Percentiles rank a stretch among this genome's conserved stretches.
These are phyloP conservation scores for Aethina tumida DNA, from an alignment of 1,140 invertebrate genomes.

Conservation along the genomic window DNA sequence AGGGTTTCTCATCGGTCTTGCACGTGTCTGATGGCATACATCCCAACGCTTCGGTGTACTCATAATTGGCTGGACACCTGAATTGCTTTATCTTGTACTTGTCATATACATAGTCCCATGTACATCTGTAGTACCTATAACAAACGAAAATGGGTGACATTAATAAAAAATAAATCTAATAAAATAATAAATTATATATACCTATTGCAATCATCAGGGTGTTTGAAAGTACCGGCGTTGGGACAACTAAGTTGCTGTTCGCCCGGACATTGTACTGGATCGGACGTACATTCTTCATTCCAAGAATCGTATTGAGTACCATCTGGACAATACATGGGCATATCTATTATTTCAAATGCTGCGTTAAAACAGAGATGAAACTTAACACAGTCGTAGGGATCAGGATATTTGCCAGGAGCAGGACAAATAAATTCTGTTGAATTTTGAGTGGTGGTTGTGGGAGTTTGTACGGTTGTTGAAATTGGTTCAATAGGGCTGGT, in stretches of 20 bases:
- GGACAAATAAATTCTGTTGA: slow-evolving; percentile 14
- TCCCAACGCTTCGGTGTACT: slow-evolving; percentile 9
- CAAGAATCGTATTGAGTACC: slow-evolving; percentile 21
- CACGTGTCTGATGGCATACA: slow-evolving; percentile 15
- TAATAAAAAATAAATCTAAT: slow-evolving; percentile 14
- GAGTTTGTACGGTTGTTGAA: background rate
- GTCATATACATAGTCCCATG: slow-evolving; percentile 8
- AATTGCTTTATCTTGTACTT: slow-evolving; percentile 18
- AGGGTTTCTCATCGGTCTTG: slow-evolving; percentile 4
- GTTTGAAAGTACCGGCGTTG: slow-evolving; percentile 15
- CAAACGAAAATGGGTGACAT: no score
- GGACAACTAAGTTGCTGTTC: slow-evolving; percentile 18
- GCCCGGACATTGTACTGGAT: slow-evolving; percentile 27
- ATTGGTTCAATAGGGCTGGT: background rate
- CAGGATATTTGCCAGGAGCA: slow-evolving; percentile 23
- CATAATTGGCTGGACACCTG: slow-evolving; percentile 13
- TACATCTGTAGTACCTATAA: slow-evolving; percentile 18
- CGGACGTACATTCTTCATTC: slow-evolving; percentile 20
- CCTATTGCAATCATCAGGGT: slow-evolving; percentile 25
- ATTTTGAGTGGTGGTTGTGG: background rate
- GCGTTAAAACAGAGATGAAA: slow-evolving; percentile 23
- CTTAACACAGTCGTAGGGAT: slow-evolving; percentile 17
- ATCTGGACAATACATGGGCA: slow-evolving; percentile 16
- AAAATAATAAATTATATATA: slow-evolving; percentile 27
- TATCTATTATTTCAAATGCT: slow-evolving; percentile 12